phyloP scores from a whole-genome alignment of 1,140 invertebrate species.

The Chrysomallon squamiferum region DNA sequence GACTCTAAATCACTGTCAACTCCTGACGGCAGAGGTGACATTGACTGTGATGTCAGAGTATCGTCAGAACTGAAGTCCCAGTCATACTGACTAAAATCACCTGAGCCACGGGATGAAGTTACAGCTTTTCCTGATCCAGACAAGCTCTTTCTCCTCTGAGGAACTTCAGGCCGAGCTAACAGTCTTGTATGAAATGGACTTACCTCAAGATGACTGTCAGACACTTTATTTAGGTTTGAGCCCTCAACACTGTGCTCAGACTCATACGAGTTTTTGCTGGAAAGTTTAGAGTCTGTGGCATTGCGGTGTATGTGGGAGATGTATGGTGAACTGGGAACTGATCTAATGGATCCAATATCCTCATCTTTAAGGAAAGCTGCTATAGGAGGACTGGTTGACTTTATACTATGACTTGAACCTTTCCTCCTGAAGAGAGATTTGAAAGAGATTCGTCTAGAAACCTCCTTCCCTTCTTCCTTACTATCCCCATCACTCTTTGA shows the following conservation, averaged over 20 bases:
- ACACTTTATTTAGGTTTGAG: no score
- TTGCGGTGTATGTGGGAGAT: conserved; percentile 1
- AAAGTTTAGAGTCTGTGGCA: no score
- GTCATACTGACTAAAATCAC: conserved; percentile 13
- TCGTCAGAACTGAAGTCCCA: conserved; percentile 15
- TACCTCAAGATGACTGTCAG: no score
- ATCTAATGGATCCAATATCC: conserved; percentile 45
- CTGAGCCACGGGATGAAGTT: conserved; percentile 9
- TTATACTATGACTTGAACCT: conserved; percentile 1
- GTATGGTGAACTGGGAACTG: conserved; percentile 35
- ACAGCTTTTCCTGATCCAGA: neutral
- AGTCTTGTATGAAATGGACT: neutral
- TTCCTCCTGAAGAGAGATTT: conserved; percentile 45
- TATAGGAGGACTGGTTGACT: conserved; percentile 35
- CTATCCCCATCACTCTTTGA: conserved; percentile 11
- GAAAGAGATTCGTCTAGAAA: conserved; percentile 44
- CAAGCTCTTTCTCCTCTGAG: conserved; percentile 1
- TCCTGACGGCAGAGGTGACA: conserved; percentile 9
- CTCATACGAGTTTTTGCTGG: no score
- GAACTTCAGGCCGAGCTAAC: neutral
- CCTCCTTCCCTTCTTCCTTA: neutral
- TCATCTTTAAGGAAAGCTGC: conserved; percentile 46
- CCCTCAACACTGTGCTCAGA: no score
- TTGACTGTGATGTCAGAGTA: conserved; percentile 16
- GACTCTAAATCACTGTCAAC: conserved; percentile 13